phyloP scores from a whole-genome alignment of 2,888 invertebrate species.

The Griposia aprilina region DNA sequence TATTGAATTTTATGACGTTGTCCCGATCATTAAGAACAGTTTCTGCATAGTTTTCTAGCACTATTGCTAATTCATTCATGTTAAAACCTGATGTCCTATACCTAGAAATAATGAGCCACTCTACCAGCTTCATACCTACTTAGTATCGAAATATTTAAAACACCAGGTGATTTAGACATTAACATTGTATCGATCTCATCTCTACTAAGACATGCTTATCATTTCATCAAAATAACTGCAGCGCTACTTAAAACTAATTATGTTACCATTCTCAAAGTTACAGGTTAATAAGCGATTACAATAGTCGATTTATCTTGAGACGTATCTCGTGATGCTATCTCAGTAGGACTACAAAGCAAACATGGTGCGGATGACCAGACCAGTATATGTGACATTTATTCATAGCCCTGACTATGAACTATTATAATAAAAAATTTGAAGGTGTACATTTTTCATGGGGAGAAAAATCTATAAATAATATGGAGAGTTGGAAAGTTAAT shows the following conservation, averaged over 20 bases:
- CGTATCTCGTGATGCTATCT: conserved; percentile 75
- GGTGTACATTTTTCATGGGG: neutral
- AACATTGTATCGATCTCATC: conserved; percentile 35
- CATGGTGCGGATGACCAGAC: conserved; percentile 68
- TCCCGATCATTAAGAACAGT: neutral
- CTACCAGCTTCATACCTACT: conserved; percentile 13
- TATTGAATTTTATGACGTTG: no score
- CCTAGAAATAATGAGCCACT: neutral
- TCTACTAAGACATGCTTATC: conserved; percentile 48
- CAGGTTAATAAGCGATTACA: conserved; percentile 70
- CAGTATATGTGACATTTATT: conserved; percentile 67
- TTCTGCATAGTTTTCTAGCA: neutral
- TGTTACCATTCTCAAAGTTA: conserved; percentile 60
- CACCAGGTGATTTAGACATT: conserved; percentile 38
- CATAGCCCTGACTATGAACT: conserved; percentile 62
- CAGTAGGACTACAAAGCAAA: conserved; percentile 73
- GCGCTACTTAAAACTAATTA: conserved; percentile 65
- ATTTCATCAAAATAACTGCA: conserved; percentile 55
- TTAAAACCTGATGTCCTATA: neutral
- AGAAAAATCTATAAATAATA: neutral
- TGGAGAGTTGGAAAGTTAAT: neutral
- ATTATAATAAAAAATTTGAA: conserved; percentile 20
- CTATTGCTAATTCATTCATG: neutral
- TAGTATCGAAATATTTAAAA: conserved; percentile 37
- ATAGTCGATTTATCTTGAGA: conserved; percentile 73